These are phyloP conservation scores for Rhingia campestris DNA, from an alignment of 2,888 invertebrate species.

Conservation along the genomic window DNA sequence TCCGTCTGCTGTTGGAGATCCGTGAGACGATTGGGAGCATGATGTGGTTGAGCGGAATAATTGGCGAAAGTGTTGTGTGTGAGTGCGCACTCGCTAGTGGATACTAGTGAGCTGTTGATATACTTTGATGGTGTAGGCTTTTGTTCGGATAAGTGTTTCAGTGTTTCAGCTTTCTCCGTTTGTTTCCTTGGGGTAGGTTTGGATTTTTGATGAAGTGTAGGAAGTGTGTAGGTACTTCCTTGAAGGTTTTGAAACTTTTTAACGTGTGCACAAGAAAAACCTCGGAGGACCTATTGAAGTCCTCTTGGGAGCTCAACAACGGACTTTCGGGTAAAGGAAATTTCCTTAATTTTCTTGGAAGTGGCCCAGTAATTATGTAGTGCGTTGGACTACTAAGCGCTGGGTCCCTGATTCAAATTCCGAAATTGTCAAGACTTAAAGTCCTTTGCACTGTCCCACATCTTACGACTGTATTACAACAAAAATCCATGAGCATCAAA, in stretches of 20 bases:
- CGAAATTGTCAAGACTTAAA: no score
- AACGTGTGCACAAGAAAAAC: no score
- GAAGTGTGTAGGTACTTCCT: neutral
- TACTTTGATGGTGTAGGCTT: conserved; percentile 2
- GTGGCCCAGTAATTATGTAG: no score
- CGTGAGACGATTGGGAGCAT: conserved; percentile 45
- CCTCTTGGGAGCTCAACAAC: no score
- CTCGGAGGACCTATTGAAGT: no score
- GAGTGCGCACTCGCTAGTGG: neutral
- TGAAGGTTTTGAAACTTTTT: neutral
- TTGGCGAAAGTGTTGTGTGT: conserved; percentile 74
- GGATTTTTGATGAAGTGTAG: conserved; percentile 1
- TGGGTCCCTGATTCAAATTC: no score
- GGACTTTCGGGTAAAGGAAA: no score
- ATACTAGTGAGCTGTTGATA: conserved; percentile 12
- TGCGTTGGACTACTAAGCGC: no score
- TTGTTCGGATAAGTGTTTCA: conserved; percentile 35
- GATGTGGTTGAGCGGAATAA: conserved; percentile 72
- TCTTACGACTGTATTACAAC: no score
- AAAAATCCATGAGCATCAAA: no score
- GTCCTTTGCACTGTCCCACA: no score
- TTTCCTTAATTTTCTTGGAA: no score
- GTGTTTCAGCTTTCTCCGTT: conserved; percentile 31
- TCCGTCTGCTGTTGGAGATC: conserved; percentile 42
- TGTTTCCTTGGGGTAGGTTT: neutral